Percentiles rank a stretch among this genome's conserved stretches.
Evolutionary conservation across 2,888 invertebrate genomes (phyloP).

Genomic region (Xanthia icteritia): DNA sequence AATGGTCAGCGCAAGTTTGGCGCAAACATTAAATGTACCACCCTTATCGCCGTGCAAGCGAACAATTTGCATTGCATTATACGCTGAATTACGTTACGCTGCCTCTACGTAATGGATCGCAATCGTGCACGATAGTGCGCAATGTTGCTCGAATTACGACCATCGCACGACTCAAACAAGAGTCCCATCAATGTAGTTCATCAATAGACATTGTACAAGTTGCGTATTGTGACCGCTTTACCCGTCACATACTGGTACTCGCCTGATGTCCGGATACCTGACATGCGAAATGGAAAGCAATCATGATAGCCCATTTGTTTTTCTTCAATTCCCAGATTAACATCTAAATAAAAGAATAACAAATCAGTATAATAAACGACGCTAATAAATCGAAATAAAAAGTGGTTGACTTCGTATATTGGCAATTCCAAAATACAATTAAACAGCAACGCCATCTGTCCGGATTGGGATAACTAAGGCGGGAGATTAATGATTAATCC

Average conservation of each 20-base stretch:
- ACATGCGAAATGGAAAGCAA: slow-evolving; percentile 21
- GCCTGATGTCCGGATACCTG: slow-evolving; percentile 7
- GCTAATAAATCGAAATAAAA: slow-evolving; percentile 63
- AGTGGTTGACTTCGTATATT: slow-evolving; percentile 57
- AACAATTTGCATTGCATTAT: slow-evolving; percentile 60
- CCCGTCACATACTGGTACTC: background rate
- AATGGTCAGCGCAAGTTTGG: slow-evolving; percentile 53
- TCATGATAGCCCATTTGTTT: slow-evolving; percentile 39
- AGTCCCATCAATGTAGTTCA: slow-evolving; percentile 38
- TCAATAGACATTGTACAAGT: slow-evolving; percentile 22
- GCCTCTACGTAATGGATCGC: slow-evolving; percentile 37
- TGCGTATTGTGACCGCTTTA: slow-evolving; percentile 22
- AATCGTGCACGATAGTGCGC: slow-evolving; percentile 33
- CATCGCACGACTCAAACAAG: slow-evolving; percentile 29
- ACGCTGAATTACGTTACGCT: slow-evolving; percentile 53
- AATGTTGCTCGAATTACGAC: slow-evolving; percentile 40
- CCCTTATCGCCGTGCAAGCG: slow-evolving; percentile 58
- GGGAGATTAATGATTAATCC: slow-evolving; percentile 68
- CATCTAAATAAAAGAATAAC: slow-evolving; percentile 53
- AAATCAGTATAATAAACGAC: slow-evolving; percentile 48
- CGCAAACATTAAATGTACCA: slow-evolving; percentile 51
- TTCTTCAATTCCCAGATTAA: slow-evolving; percentile 41
- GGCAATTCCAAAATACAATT: slow-evolving; percentile 65
- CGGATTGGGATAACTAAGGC: slow-evolving; percentile 59
- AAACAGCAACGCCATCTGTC: slow-evolving; percentile 63